Evolutionary conservation across 2,797 vertebrate species (phyloP).

Genomic region (Liparis tanakae): DNA sequence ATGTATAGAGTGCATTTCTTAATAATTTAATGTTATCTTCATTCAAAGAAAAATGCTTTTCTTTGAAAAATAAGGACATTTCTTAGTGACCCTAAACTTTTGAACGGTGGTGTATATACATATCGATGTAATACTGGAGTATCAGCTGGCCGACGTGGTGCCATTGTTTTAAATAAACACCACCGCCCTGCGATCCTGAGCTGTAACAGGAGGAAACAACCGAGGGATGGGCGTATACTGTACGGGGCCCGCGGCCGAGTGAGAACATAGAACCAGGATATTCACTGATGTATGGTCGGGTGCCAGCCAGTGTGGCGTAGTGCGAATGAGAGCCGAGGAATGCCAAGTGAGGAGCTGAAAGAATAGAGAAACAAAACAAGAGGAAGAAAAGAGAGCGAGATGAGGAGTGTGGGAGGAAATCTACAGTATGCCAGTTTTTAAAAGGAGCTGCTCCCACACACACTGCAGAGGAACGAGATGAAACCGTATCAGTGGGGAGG

Average conservation of each 20-base stretch:
- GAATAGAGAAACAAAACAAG: slow-evolving; percentile 76
- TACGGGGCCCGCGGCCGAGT: slow-evolving; percentile 58
- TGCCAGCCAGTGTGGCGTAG: slow-evolving; percentile 88
- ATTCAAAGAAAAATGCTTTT: no score
- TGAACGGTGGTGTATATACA: no score
- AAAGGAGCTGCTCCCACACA: slow-evolving; percentile 74
- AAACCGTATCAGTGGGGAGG: slow-evolving; percentile 71
- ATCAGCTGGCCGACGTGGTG: slow-evolving; percentile 42
- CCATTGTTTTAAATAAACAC: slow-evolving; percentile 37
- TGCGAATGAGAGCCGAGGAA: slow-evolving; percentile 89
- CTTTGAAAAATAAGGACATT: no score
- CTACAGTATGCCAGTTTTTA: slow-evolving; percentile 70
- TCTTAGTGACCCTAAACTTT: no score
- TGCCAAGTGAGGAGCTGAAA: slow-evolving; percentile 87
- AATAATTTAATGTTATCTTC: no score
- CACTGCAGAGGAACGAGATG: slow-evolving; percentile 71
- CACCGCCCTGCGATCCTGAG: slow-evolving; percentile 62
- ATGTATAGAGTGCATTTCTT: no score
- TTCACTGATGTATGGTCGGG: slow-evolving; percentile 88
- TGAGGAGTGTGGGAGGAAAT: slow-evolving; percentile 81
- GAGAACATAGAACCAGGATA: slow-evolving; percentile 82
- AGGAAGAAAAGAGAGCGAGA: slow-evolving; percentile 79
- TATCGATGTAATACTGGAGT: slow-evolving; percentile 10
- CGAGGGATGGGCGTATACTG: slow-evolving; percentile 48
- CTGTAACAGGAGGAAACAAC: slow-evolving; percentile 70